Evolutionary conservation across 2,888 invertebrate species (phyloP), one percentile per base, ranked within the genome.

Genomic region (Nysson spinosus): DNA sequence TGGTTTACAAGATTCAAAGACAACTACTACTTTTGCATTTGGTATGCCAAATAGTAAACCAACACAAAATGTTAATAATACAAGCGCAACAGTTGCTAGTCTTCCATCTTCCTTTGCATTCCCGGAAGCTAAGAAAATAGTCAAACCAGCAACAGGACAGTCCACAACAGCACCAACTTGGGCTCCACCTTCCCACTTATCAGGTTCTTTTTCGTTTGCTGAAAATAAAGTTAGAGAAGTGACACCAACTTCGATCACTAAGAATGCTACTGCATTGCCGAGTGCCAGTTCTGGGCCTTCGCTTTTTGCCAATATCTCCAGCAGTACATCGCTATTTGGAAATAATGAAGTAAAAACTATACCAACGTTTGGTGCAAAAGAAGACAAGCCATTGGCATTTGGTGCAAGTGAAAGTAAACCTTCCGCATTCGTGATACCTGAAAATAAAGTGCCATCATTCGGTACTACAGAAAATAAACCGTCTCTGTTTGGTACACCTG

Each of bases 381-480:
- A 80, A 4, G 76, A 76, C 7, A 80, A 73, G 17, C 35, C 60
- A 12, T 32, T 78, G 11, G 32, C 56, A 0, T 84, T 84, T 20
- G 69, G 67, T 20, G 51, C 72, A 1, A 40, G 57, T 4, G 74
- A 72, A 11, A 74, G 62, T 20, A 80, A 76, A 35, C 26, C 65
- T 2, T 37, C 77, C 4, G 54, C 58, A 3, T 84, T 83, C 11
- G 73, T 65, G 1, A 56, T 64, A 9, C 20, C 73, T 3, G 77
- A 77, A 0, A 62, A 47, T 6, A 82, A 82, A 57, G 24, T 69
- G 32, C 51, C 77, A 26, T 20, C 69, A 1, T 84, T 83, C 19
- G 77, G 77, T 4, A 54, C 46, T 16, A 22, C 64, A 0, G 72
- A 77, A 6, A 69, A 49, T 26, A 82, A 83, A 55, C 32, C 69